Conservation (phyloP, 1,140 invertebrate genomes). For the Heliconius himera region DNA sequence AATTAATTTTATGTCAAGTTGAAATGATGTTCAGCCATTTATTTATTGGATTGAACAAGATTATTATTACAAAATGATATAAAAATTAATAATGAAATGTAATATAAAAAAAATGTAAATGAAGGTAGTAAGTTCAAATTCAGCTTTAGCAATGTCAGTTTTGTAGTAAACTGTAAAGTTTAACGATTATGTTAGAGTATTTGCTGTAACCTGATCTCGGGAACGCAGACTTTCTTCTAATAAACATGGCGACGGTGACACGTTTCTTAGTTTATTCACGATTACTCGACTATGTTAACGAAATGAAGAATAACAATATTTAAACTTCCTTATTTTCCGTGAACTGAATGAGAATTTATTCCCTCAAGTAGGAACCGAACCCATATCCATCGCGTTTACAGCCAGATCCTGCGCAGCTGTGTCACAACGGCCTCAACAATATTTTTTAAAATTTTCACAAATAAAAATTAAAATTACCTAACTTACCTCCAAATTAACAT, state of each 20-base stretch:
- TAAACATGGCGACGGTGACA: background rate
- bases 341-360: no score
- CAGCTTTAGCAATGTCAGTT: background rate
- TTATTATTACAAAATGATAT: background rate
- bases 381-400: no score
- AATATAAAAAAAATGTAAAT: background rate
- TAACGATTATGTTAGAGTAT: background rate
- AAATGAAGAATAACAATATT: no score
- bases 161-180: background rate
- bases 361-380: no score
- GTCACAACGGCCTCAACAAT: no score
- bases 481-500: slow-evolving; percentile 42
- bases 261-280: background rate
- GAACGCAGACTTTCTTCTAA: background rate
- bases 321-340: no score
- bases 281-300: no score
- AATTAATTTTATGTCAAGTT: slow-evolving; percentile 33
- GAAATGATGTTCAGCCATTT: background rate
- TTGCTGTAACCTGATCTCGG: background rate
- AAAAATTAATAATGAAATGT: background rate
- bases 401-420: no score
- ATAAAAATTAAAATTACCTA: background rate
- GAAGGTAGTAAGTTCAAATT: background rate
- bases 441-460: background rate
- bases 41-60: background rate